phyloP scores from a whole-genome alignment of 2,888 invertebrate genomes.

The Coremacera marginata region DNA sequence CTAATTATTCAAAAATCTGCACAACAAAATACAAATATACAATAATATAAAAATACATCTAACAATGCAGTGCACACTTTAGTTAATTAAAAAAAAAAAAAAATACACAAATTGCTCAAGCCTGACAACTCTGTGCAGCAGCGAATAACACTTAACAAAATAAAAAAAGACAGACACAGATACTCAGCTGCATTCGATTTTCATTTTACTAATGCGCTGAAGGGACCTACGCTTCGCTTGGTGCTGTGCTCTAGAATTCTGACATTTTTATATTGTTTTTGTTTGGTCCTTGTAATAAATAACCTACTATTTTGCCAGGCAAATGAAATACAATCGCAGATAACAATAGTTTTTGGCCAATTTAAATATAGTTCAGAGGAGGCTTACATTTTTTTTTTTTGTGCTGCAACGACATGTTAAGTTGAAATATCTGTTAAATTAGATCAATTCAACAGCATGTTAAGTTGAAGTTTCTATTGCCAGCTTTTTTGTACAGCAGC shows the following conservation, averaged over 20 bases:
- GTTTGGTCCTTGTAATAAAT: not conserved
- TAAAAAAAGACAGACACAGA: not conserved
- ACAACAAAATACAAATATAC: not conserved
- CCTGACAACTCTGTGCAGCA: not conserved
- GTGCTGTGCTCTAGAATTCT: not conserved
- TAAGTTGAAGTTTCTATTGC: too few species aligned
- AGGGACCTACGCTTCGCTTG: not conserved
- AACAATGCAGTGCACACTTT: conserved; percentile 31
- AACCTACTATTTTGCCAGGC: too few species aligned
- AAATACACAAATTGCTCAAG: not conserved
- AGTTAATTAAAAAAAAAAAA: conserved; percentile 28
- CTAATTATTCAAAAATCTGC: conserved; percentile 1
- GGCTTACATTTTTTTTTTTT: too few species aligned
- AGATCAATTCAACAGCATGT: too few species aligned
- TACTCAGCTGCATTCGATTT: conserved; percentile 6
- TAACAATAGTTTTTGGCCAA: too few species aligned
- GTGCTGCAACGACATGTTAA: too few species aligned
- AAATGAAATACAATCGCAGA: too few species aligned
- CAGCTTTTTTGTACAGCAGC: too few species aligned
- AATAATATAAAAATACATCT: not conserved
- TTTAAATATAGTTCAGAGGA: too few species aligned
- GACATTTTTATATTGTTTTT: not conserved
- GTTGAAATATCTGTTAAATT: too few species aligned
- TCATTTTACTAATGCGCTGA: conserved; percentile 32
- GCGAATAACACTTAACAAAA: not conserved